Percentiles rank a stretch among this genome's conserved stretches.
Conservation (phyloP, 2,113 vertebrate species). For the Passerina amoena region DNA sequence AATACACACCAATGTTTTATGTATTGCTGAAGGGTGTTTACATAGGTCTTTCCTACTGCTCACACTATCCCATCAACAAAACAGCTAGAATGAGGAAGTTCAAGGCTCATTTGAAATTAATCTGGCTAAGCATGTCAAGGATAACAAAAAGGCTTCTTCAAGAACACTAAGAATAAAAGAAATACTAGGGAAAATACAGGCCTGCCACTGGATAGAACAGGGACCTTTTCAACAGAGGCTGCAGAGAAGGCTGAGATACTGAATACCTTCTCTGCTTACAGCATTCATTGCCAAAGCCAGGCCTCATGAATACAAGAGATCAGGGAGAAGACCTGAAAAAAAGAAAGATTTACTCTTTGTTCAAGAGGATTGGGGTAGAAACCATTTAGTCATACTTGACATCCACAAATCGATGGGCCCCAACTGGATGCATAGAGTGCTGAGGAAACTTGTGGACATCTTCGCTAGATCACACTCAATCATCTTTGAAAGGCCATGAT, state of each 20-base stretch:
- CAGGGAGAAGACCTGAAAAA: not conserved
- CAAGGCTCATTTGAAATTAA: not conserved
- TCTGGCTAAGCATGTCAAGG: not conserved
- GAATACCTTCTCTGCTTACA: not conserved
- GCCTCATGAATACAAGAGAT: not conserved
- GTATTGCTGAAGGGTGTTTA: not conserved
- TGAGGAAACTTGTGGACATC: not conserved
- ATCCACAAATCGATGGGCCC: rapidly evolving
- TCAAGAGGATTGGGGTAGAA: not conserved
- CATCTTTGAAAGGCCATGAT: not conserved
- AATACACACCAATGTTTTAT: not conserved
- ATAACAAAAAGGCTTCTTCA: not conserved
- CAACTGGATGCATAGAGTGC: not conserved
- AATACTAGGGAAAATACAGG: not conserved
- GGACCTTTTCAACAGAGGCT: not conserved
- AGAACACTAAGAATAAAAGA: not conserved
- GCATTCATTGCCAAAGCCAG: not conserved
- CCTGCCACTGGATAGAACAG: too few species aligned
- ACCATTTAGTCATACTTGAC: not conserved
- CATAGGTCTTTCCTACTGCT: not conserved
- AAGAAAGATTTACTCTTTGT: not conserved
- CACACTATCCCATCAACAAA: not conserved
- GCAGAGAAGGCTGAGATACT: not conserved
- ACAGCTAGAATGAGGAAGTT: not conserved
- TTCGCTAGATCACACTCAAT: not conserved